Evolutionary conservation across 1,140 invertebrate genomes (phyloP).

Genomic region (Melitaea cinxia): DNA sequence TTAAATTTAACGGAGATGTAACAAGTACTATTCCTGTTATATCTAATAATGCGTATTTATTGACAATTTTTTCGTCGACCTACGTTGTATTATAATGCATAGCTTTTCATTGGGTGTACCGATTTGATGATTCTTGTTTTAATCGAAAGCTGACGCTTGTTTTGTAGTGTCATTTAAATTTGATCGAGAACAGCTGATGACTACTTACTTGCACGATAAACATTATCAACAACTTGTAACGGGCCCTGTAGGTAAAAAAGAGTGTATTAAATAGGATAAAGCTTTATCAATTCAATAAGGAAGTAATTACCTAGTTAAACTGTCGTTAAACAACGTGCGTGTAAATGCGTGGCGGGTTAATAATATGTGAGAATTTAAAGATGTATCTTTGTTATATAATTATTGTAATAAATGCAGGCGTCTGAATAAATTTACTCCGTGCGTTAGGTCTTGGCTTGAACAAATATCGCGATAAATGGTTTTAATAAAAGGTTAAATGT

Average conservation of each 20-base stretch:
- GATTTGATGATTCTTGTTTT: too few relatives aligned
- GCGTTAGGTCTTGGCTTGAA: neutral
- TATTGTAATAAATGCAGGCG: constrained; percentile 1
- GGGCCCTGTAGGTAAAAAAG: neutral
- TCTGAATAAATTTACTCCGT: neutral
- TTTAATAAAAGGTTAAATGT: neutral
- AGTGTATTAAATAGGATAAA: neutral
- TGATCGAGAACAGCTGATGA: too few relatives aligned
- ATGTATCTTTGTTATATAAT: constrained; percentile 10
- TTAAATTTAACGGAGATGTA: too few relatives aligned
- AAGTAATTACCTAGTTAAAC: constrained; percentile 38
- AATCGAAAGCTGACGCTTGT: too few relatives aligned
- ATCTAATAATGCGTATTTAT: too few relatives aligned
- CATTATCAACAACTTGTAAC: too few relatives aligned
- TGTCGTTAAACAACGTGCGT: constrained; percentile 29
- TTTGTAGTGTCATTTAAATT: too few relatives aligned
- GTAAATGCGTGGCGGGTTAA: constrained; percentile 5
- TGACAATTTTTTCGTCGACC: too few relatives aligned
- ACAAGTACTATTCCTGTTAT: too few relatives aligned
- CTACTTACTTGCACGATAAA: too few relatives aligned
- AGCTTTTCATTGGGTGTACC: too few relatives aligned
- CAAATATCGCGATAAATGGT: neutral
- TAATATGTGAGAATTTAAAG: neutral
- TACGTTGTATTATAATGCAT: too few relatives aligned
- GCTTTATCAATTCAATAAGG: constrained; percentile 31